phyloP scores from a whole-genome alignment of 2,888 invertebrate genomes.

The Pristionchus exspectatus region DNA sequence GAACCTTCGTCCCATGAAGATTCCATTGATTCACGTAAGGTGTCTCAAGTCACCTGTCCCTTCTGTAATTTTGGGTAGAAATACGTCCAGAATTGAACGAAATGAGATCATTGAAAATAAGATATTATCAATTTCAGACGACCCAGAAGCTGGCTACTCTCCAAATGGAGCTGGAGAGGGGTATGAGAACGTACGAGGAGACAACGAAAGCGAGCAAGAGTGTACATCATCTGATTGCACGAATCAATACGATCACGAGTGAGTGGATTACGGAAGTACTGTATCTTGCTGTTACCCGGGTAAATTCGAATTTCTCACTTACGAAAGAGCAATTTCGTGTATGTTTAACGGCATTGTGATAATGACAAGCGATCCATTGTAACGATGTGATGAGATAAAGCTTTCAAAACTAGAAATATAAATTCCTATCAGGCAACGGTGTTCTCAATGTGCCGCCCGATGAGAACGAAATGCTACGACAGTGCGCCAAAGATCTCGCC shows the following conservation, averaged over 20 bases:
- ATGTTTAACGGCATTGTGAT: too few species aligned
- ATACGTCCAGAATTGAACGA: too few species aligned
- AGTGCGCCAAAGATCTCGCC: slow-evolving; percentile 64
- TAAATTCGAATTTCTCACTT: too few species aligned
- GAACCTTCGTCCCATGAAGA: slow-evolving; percentile 63
- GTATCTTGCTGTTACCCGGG: not conserved
- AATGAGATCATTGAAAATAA: too few species aligned
- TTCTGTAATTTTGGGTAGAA: too few species aligned
- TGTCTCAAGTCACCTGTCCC: not conserved
- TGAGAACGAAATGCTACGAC: slow-evolving; percentile 67
- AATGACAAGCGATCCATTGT: too few species aligned
- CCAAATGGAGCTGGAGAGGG: slow-evolving; percentile 49
- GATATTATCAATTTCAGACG: not conserved
- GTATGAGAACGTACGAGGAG: slow-evolving; percentile 44
- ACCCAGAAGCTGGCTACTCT: slow-evolving; percentile 31
- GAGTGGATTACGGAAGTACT: not conserved
- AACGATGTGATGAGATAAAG: not conserved
- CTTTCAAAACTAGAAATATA: not conserved
- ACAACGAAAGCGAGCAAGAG: not conserved
- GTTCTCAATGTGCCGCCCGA: slow-evolving; percentile 69
- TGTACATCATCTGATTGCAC: slow-evolving; percentile 9
- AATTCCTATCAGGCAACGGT: slow-evolving; percentile 59
- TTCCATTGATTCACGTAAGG: slow-evolving; percentile 60
- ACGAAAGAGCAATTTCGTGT: too few species aligned
- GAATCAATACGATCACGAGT: slow-evolving; percentile 49